Percentiles rank a stretch among this genome's conserved stretches.
Conservation (phyloP, 2,888 invertebrate species). For the Tanytarsus gracilentus region DNA sequence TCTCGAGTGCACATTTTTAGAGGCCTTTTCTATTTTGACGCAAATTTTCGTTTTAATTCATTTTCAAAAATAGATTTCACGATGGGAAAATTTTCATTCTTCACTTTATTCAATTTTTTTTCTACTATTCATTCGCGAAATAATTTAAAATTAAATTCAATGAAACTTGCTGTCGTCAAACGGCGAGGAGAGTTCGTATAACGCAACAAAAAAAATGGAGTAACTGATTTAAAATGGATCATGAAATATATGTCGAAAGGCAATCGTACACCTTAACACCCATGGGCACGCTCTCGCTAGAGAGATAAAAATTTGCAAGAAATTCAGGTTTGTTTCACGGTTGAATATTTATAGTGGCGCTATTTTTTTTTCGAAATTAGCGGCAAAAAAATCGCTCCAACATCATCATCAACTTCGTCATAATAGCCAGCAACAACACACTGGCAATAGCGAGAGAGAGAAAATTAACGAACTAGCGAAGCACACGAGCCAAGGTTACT, state of each 20-base stretch:
- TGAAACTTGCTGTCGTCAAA: neutral
- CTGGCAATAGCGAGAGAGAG: slow-evolving; percentile 12
- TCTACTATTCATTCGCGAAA: neutral
- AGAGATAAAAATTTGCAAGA: neutral
- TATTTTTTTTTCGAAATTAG: slow-evolving; percentile 14
- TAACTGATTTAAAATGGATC: neutral
- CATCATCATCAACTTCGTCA: neutral
- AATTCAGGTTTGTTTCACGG: slow-evolving; percentile 24
- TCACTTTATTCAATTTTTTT: neutral
- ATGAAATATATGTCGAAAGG: neutral
- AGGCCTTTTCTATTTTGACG: slow-evolving; percentile 26
- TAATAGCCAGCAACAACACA: neutral
- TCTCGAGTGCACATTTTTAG: neutral
- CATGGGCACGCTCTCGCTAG: neutral
- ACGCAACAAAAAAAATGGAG: neutral
- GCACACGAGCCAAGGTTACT: slow-evolving; percentile 29
- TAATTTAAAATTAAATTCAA: neutral
- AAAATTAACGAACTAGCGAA: slow-evolving; percentile 24
- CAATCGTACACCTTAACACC: neutral
- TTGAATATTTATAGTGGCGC: slow-evolving; percentile 29
- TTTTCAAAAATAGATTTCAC: slow-evolving; percentile 27
- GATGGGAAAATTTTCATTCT: slow-evolving; percentile 22
- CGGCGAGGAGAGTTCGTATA: neutral
- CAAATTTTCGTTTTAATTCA: slow-evolving; percentile 25
- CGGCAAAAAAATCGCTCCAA: slow-evolving; percentile 10